These are phyloP conservation scores for Heliconius hermathena DNA, from an alignment of 1,140 invertebrate species.

Conservation along the genomic window DNA sequence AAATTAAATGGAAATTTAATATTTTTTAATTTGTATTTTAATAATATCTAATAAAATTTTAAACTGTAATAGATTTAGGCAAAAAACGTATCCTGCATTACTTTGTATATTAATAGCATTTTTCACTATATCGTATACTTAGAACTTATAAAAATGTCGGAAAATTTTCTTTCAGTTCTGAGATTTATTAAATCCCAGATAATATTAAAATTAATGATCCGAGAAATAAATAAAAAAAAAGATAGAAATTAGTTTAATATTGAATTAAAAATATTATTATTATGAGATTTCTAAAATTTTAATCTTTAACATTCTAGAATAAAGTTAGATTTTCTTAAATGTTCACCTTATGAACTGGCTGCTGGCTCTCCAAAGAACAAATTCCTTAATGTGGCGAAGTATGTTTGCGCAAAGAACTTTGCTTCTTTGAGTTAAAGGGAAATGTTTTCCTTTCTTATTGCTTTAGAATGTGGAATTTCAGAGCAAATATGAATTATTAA, in stretches of 20 bases:
- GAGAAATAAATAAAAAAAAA: too few species aligned
- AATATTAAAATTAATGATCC: too few species aligned
- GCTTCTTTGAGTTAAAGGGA: slow-evolving; percentile 4
- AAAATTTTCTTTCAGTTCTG: too few species aligned
- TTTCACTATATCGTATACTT: too few species aligned
- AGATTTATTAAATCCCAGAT: too few species aligned
- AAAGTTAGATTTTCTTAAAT: slow-evolving; percentile 7
- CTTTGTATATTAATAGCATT: too few species aligned
- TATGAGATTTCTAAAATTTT: background rate
- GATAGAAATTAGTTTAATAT: background rate
- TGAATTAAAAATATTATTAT: background rate
- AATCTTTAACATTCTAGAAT: background rate
- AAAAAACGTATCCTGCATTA: too few species aligned
- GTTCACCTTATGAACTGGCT: background rate
- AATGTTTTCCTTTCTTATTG: background rate
- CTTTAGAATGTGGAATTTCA: background rate
- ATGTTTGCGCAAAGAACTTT: slow-evolving; percentile 14
- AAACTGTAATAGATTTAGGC: too few species aligned
- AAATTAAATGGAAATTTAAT: background rate
- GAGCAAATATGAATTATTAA: slow-evolving; percentile 7
- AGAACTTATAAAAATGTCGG: too few species aligned
- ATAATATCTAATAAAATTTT: too few species aligned
- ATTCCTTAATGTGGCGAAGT: slow-evolving; percentile 9
- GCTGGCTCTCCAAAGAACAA: background rate
- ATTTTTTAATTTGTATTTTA: background rate